Conservation (phyloP, 2,113 vertebrate genomes). For the Syngnathoides biaculeatus region DNA sequence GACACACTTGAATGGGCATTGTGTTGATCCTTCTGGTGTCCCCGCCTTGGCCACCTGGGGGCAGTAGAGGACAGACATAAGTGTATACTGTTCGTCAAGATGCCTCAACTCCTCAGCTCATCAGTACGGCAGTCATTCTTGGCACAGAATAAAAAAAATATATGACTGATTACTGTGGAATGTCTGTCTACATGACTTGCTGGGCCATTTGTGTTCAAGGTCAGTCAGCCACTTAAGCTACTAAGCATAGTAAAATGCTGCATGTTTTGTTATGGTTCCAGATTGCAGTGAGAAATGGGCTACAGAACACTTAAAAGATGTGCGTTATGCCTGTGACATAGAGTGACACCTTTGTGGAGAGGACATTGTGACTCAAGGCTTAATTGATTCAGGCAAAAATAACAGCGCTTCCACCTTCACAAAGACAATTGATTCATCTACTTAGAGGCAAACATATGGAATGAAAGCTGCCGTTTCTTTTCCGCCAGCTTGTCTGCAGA, state of each 20-base stretch:
- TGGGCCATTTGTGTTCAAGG: no score
- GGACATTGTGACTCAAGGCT: neutral
- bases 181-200: no score
- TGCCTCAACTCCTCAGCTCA: no score
- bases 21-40: no score
- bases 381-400: neutral
- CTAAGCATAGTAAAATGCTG: neutral
- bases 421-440: constrained; percentile 42
- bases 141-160: no score
- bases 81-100: no score
- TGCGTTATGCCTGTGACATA: neutral
- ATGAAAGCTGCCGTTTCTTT: constrained; percentile 46
- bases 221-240: no score
- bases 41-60: no score
- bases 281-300: neutral
- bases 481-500: constrained; percentile 41
- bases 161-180: no score
- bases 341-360: neutral
- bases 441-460: constrained; percentile 48
- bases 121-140: no score
- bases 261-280: neutral
- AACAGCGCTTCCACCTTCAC: constrained; percentile 13
- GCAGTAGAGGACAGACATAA: no score
- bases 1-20: no score
- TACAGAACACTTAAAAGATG: neutral